Conservation (phyloP, 2,113 vertebrate genomes). For the Tupaia tana region DNA sequence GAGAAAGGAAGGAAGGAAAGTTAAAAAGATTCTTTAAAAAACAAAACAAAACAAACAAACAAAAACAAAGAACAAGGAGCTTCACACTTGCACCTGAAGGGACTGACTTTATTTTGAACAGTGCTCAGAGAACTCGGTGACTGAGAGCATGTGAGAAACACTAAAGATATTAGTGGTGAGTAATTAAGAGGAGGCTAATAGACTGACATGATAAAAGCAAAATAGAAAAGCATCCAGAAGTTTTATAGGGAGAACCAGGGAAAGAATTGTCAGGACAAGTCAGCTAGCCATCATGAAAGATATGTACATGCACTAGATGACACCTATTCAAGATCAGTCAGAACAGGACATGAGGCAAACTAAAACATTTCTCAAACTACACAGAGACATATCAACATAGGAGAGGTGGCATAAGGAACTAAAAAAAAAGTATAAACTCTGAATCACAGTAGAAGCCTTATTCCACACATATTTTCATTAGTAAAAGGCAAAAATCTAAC, state of each 20-base stretch:
- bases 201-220: background rate
- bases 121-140: background rate
- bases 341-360: background rate
- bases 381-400: background rate
- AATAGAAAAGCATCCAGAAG: background rate
- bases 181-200: background rate
- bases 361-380: background rate
- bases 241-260: background rate
- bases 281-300: background rate
- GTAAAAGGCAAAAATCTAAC: constrained; percentile 4
- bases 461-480: background rate
- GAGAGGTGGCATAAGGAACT: background rate
- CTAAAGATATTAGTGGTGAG: background rate
- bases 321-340: background rate
- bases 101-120: background rate
- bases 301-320: background rate
- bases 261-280: background rate
- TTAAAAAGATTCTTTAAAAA: no score
- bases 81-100: background rate
- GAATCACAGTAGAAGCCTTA: background rate
- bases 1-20: no score
- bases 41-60: no score
- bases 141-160: background rate
- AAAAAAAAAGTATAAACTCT: background rate
- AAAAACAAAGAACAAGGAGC: background rate